phyloP scores from a whole-genome alignment of 2,888 invertebrate species.

The Salticus scenicus region DNA sequence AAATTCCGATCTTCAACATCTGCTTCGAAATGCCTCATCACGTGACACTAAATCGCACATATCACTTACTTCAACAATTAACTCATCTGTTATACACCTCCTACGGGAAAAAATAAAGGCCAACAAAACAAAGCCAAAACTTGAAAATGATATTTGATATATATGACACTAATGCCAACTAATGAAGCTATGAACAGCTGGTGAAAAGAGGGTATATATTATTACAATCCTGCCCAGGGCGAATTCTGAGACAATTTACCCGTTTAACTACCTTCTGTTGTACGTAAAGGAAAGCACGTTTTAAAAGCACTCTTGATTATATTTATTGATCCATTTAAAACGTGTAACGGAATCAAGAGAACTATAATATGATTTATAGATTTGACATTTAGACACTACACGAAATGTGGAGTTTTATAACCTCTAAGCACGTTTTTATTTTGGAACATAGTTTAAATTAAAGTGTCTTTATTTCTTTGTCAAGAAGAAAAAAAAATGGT shows the following conservation, averaged over 20 bases:
- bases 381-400: background rate
- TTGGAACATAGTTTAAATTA: too few relatives aligned
- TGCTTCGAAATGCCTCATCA: background rate
- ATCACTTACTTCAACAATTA: conserved; percentile 8
- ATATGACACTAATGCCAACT: conserved; percentile 28
- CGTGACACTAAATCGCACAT: background rate
- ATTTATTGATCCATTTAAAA: conserved; percentile 6
- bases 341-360: background rate
- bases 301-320: background rate
- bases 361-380: background rate
- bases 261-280: background rate
- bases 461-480: too few relatives aligned
- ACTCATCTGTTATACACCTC: background rate
- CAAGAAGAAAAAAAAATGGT: too few relatives aligned
- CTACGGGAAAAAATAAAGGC: background rate
- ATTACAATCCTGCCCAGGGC: background rate
- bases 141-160: conserved; percentile 14
- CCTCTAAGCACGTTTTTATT: background rate
- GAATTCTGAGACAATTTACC: background rate
- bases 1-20: background rate
- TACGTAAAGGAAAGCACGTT: background rate
- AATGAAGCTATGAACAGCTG: conserved; percentile 17
- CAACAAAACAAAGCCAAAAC: background rate
- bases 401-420: background rate
- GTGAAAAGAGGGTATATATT: conserved; percentile 12